Conservation (phyloP, 2,888 invertebrate species). For the Oxycera nigricornis region DNA sequence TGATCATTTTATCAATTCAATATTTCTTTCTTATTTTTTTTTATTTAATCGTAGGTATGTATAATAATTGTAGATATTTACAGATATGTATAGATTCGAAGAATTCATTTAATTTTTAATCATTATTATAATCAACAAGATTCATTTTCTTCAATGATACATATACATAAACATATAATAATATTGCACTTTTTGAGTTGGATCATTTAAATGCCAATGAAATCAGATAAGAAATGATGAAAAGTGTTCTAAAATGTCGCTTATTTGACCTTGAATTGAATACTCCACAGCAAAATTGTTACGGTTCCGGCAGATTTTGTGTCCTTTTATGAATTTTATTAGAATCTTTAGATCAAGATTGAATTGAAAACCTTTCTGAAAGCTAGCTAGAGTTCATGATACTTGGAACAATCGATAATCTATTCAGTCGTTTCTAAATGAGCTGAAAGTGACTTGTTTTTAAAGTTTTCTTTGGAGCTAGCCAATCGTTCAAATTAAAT, state of each 20-base stretch:
- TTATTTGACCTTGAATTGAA: too few relatives aligned
- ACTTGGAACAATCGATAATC: too few relatives aligned
- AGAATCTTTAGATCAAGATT: too few relatives aligned
- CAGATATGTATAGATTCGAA: constrained; percentile 31
- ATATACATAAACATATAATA: constrained; percentile 5
- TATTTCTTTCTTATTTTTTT: background rate
- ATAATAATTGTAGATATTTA: constrained; percentile 1
- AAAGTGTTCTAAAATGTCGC: too few relatives aligned
- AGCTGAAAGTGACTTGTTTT: background rate
- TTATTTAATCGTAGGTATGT: background rate
- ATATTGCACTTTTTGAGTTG: constrained; percentile 23
- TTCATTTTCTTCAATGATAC: constrained; percentile 15
- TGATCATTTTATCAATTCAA: background rate
- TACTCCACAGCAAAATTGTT: too few relatives aligned
- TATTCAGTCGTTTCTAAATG: too few relatives aligned
- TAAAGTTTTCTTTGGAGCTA: background rate
- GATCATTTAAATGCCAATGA: background rate
- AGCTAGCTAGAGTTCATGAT: too few relatives aligned
- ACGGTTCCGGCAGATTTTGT: too few relatives aligned
- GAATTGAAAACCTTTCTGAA: too few relatives aligned
- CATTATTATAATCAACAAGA: background rate
- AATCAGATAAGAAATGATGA: background rate
- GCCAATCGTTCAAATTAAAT: too few relatives aligned
- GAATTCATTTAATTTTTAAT: constrained; percentile 8
- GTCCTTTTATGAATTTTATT: too few relatives aligned